Base-by-base conservation (phyloP, 1,140 invertebrate species). In the Pteromalus puparum region DNA sequence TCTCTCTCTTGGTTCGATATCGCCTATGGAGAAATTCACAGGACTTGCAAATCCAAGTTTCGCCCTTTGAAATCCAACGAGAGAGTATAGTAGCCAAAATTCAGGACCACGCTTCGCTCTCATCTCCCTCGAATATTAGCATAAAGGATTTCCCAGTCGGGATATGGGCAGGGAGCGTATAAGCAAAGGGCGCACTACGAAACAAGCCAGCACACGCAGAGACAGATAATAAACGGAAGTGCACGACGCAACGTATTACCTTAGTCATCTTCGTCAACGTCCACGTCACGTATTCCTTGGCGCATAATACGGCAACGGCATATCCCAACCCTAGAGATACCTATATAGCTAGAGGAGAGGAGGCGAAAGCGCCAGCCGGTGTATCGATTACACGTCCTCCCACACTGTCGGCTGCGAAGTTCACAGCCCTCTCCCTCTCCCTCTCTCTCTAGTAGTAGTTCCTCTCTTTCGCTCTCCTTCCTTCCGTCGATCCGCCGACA, bases 361-460 rank as follows among this genome's bases (percentile, higher is more conserved):
- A 21, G 53, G 48, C 48, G 18, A 61, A 61, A 61, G 53, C 53
- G 53, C 53, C 53, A 61, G 53, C 53, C 53, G 53, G 76, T 46
- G 86, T 89, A 89, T 89, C 88, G 88, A 89, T 89, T 89, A 87
- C 87, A 87, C 13, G 65, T 72, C 30, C 48, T 53, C 81, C 21
- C 61, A 48, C 53, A 61, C 53, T 61, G 53, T n/a, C 53, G 53
- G 53, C 53, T 61, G 42, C 73, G 26, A 76, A 82, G 81, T 82
- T 82, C 81, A 76, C 53, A 61, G 53, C 84, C 72, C 76, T 21
- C 67, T 70, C 53, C 68, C 15, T 34, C 79, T 77, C 78, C 53
- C 78, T 21, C 76, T 78, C 83, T 61, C 76, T 13, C 13, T 34
- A n/a, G 30, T 61, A 61, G 53, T n/a, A 61, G 53, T 61, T 68